A percentile compares a stretch with the other conserved stretches of the same genome.
Conservation (phyloP, 2,797 vertebrate species). For the Halcyon badia region DNA sequence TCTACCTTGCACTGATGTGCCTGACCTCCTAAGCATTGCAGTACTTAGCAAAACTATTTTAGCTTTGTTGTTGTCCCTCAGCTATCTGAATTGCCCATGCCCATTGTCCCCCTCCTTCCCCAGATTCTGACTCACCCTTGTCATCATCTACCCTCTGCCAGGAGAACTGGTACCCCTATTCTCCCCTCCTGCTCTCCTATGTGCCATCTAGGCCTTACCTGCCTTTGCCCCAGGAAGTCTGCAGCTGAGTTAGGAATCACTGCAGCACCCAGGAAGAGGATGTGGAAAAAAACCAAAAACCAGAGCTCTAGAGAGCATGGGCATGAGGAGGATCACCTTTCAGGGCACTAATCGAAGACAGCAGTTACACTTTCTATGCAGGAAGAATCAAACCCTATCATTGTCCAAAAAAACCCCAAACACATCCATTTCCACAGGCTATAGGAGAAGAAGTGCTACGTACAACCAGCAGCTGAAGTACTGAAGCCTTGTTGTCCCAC, state of each 20-base stretch:
- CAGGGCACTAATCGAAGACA: neutral
- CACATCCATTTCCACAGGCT: neutral
- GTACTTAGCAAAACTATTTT: neutral
- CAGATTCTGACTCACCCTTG: neutral
- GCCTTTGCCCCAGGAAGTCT: neutral
- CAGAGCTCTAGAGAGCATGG: accelerated
- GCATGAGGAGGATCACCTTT: neutral
- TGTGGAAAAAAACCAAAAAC: too few relatives aligned
- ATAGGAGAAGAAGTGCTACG: neutral
- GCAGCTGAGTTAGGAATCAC: neutral
- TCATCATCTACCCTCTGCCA: neutral
- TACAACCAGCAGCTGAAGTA: neutral
- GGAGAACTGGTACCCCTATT: neutral
- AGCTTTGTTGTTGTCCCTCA: neutral
- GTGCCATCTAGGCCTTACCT: neutral
- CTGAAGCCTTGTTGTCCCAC: neutral
- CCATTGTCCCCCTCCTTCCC: neutral
- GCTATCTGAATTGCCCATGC: neutral
- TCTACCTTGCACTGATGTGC: neutral
- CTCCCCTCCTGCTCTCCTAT: neutral
- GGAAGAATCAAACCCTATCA: neutral
- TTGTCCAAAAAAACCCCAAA: neutral
- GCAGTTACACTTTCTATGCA: neutral
- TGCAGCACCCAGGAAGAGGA: neutral
- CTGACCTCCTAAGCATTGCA: neutral